These are phyloP conservation scores for Pomatostomus ruficeps DNA, from an alignment of 2,113 vertebrate genomes.

Conservation along the genomic window DNA sequence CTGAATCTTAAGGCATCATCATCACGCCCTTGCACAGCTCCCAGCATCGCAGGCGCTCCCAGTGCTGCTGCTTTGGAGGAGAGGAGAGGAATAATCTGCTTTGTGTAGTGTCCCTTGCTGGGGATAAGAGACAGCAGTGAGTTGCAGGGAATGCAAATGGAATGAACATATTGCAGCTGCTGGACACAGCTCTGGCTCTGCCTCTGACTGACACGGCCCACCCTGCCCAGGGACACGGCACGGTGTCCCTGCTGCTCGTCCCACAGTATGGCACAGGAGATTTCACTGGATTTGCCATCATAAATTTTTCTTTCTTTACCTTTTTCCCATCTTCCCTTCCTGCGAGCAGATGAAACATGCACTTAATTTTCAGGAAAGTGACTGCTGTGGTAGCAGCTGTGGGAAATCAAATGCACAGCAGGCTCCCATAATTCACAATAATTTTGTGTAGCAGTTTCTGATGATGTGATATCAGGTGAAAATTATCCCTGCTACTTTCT, in stretches of 20 bases:
- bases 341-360: slow-evolving; percentile 66
- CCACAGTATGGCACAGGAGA: accelerated
- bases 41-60: background rate
- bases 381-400: slow-evolving; percentile 71
- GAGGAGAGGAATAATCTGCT: background rate
- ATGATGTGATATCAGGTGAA: slow-evolving; percentile 65
- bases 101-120: background rate
- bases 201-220: background rate
- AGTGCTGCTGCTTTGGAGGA: background rate
- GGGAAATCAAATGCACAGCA: slow-evolving; percentile 74
- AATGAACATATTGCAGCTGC: background rate
- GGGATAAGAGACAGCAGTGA: background rate
- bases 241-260: background rate
- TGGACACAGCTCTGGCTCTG: background rate
- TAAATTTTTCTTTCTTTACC: background rate
- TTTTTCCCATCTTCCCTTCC: slow-evolving; percentile 6
- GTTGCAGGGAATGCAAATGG: background rate
- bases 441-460: slow-evolving; percentile 67
- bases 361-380: slow-evolving; percentile 74
- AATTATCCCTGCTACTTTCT: slow-evolving; percentile 47
- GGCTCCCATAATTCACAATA: slow-evolving; percentile 71
- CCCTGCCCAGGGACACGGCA: background rate
- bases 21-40: accelerated
- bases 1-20: no score
- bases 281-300: background rate